Evolutionary conservation across 2,888 invertebrate species (phyloP).

Genomic region (Caenorhabditis becei): DNA sequence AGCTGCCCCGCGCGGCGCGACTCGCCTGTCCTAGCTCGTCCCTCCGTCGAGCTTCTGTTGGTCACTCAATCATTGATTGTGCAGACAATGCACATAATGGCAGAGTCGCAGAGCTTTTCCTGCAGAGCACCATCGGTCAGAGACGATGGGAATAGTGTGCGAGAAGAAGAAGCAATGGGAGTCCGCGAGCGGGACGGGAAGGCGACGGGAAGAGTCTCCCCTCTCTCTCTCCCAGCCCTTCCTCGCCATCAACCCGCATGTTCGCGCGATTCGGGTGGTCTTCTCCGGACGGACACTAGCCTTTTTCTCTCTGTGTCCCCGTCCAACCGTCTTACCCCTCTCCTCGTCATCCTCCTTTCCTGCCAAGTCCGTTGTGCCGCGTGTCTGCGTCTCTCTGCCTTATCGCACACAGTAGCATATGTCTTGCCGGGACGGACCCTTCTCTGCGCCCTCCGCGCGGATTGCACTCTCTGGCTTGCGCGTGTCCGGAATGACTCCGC

Average conservation of each 20-base stretch:
- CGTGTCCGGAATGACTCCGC: constrained; percentile 40
- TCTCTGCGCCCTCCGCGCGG: constrained; percentile 41
- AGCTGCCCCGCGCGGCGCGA: constrained; percentile 48
- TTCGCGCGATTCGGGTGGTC: constrained; percentile 61
- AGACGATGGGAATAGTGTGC: constrained; percentile 46
- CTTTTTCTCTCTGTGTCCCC: constrained; percentile 21
- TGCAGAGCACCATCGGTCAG: constrained; percentile 24
- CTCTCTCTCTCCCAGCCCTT: constrained; percentile 1
- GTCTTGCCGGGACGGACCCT: constrained; percentile 27
- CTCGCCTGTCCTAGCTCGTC: constrained; percentile 25
- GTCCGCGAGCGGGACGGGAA: constrained; percentile 28
- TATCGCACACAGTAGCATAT: background rate
- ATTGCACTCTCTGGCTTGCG: constrained; percentile 24
- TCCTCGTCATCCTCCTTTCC: constrained; percentile 11
- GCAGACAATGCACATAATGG: constrained; percentile 46
- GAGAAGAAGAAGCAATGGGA: background rate
- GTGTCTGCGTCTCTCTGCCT: constrained; percentile 27
- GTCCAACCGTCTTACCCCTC: constrained; percentile 2
- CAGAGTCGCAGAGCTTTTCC: constrained; percentile 47
- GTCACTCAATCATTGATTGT: constrained; percentile 64
- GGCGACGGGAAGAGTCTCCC: constrained; percentile 30
- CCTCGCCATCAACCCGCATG: constrained; percentile 38
- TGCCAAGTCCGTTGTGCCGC: constrained; percentile 18
- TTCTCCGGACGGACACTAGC: constrained; percentile 53
- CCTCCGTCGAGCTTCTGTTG: constrained; percentile 26